phyloP scores from a whole-genome alignment of 2,888 invertebrate species.

The Dione vanillae region DNA sequence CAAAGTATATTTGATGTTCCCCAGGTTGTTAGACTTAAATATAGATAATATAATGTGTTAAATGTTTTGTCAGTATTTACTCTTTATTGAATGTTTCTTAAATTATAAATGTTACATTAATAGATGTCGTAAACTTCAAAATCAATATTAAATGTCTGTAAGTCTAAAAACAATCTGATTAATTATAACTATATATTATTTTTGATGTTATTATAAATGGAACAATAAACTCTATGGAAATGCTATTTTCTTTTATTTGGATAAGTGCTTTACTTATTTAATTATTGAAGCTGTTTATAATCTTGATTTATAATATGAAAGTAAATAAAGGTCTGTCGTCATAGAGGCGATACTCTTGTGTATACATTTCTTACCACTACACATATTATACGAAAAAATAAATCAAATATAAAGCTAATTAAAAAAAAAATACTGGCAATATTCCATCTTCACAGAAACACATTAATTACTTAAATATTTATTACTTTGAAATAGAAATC shows the following conservation, averaged over 20 bases:
- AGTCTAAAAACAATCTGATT: slow-evolving; percentile 64
- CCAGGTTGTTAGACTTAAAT: slow-evolving; percentile 60
- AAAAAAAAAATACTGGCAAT: too few relatives aligned
- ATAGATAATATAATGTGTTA: slow-evolving; percentile 66
- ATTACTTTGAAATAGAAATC: too few relatives aligned
- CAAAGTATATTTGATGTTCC: slow-evolving; percentile 66
- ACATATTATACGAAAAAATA: too few relatives aligned
- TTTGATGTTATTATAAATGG: slow-evolving; percentile 71
- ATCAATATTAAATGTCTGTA: slow-evolving; percentile 69
- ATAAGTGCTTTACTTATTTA: too few relatives aligned
- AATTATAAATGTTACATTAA: slow-evolving; percentile 67
- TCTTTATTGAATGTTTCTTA: slow-evolving; percentile 61
- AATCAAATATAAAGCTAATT: too few relatives aligned
- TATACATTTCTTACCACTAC: too few relatives aligned
- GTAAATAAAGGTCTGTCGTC: too few relatives aligned
- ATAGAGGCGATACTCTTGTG: too few relatives aligned
- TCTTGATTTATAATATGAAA: too few relatives aligned
- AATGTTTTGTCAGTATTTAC: slow-evolving; percentile 77
- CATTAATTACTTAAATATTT: too few relatives aligned
- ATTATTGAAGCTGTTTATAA: too few relatives aligned
- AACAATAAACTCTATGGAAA: slow-evolving; percentile 68
- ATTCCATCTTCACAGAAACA: too few relatives aligned
- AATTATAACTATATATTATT: slow-evolving; percentile 62
- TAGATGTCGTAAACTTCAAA: slow-evolving; percentile 69
- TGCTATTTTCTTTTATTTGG: slow-evolving; percentile 47